Base-by-base conservation (phyloP, 1,140 invertebrate species). In the Ephestia elutella region DNA sequence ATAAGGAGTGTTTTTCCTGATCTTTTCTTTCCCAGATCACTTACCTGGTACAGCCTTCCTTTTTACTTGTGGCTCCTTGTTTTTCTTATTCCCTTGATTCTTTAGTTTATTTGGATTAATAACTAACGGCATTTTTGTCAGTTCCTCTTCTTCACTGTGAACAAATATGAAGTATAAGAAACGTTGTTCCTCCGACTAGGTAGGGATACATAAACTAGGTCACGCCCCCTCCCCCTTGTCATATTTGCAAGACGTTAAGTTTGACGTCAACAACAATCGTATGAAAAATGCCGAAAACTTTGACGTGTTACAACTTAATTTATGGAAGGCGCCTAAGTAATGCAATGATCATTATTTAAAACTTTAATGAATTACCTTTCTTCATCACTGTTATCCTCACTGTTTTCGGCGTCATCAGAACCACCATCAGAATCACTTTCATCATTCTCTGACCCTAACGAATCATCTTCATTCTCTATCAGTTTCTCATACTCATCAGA, bases 401-500 rank as follows among this genome's bases (percentile, higher is more conserved):
- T 44, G 18, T 59, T 48, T 9, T 59, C 65, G 44, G 57, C 49
- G 15, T 62, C 63, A 30, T 62, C 63, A 57, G 54, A 50, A 44
- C 68, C 69, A 62, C 35, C 59, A 15, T 63, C 60, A 48, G 62
- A 62, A 57, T 32, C 61, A 44, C 56, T 65, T 7, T 49, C 62
- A 30, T 66, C 61, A 53, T 38, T 56, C 10, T 20, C 21, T 48
- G 56, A 57, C 15, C 55, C 55, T 13, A 69, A 66, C 53, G 61
- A 69, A 53, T 73, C 66, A 55, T 67, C 38, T 11, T 54, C 70
- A 57, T 65, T 55, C 61, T 66, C 66, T 17, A 79, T 55, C 57
- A 77, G 65, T 50, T 80, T 81, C 11, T 81, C 75, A 76, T 65
- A 86, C 58, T 78, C 81, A 76, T 84, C 81, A 48, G 82, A 86